Evolutionary conservation across 2,797 vertebrate genomes (phyloP).

Genomic region (Sphaeramia orbicularis): DNA sequence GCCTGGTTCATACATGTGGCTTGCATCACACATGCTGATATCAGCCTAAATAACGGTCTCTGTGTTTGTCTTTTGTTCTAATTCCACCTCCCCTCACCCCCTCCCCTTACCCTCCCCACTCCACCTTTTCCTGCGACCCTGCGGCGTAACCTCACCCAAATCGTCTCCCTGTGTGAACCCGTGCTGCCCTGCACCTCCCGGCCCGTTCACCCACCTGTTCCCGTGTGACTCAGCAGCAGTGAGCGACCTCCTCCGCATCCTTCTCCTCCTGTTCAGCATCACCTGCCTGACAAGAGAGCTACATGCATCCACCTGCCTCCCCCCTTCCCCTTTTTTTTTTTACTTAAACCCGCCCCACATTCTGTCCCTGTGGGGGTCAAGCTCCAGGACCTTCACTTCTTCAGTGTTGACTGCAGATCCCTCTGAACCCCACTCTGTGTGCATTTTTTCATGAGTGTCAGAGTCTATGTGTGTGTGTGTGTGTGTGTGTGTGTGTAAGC

Average conservation of each 20-base stretch:
- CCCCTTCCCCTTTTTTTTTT: constrained; percentile 14
- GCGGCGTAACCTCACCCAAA: constrained; percentile 62
- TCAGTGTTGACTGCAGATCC: constrained; percentile 42
- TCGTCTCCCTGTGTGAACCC: constrained; percentile 67
- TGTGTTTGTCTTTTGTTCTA: constrained; percentile 84
- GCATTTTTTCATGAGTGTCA: constrained; percentile 18
- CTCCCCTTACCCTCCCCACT: constrained; percentile 35
- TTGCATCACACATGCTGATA: constrained; percentile 73
- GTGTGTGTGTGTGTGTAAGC: constrained; percentile 30
- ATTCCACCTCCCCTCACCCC: constrained; percentile 53
- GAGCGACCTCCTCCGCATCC: constrained; percentile 76
- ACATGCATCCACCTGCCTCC: constrained; percentile 56
- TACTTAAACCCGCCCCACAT: constrained; percentile 56
- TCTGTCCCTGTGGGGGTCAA: constrained; percentile 32
- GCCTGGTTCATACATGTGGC: constrained; percentile 45
- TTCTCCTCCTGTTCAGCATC: constrained; percentile 55
- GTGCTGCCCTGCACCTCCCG: constrained; percentile 63
- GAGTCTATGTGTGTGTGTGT: neutral
- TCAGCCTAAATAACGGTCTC: constrained; percentile 83
- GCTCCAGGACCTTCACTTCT: constrained; percentile 27
- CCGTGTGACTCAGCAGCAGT: constrained; percentile 70
- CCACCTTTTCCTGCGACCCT: constrained; percentile 58
- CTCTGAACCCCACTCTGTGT: constrained; percentile 39
- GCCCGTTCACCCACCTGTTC: constrained; percentile 52
- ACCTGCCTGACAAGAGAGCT: constrained; percentile 53